Evolutionary conservation across 2,888 invertebrate species (phyloP), one percentile per base, ranked within the genome.

Genomic region (Lasioglossum vierecki): DNA sequence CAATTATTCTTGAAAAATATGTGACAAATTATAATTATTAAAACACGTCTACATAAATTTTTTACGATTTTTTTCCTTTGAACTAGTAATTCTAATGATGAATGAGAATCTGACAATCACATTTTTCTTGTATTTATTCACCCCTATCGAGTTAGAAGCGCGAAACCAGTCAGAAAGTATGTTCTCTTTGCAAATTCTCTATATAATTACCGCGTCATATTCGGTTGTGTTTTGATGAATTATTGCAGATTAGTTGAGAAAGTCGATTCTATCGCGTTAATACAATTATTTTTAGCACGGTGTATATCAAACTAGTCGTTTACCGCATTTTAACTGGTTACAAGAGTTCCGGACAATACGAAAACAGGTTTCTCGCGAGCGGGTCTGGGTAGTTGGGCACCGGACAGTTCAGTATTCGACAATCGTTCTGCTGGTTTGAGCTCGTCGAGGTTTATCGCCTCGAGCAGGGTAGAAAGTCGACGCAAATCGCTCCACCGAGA

Each of bases 291-390:
- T 35, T 35, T 66, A 35, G 66, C 66, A 35, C 9, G 3, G 66
- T 18, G 18, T 66, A 66, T 66, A 66, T 66, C 66, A 66, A 22
- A 35, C 35, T 35, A 63, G 63, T 63, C 63, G 35, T 66, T 72
- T n/a, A 53, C 35, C 44, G 39, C 18, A 46, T 41, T 77, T 73
- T 60, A 77, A 76, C 39, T 76, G 35, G 82, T 30, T 75, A 76
- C 57, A 82, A 78, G 71, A 89, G 79, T 84, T 70, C 79, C 57
- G 79, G 80, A 82, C 82, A 88, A 83, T 72, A 46, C 39, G 53
- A 74, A 85, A 90, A 90, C 90, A 85, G 90, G 89, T 90, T 90
- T 88, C 84, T 71, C 39, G 85, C 72, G 73, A 89, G 88, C 81
- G 83, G 89, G 35, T 66, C 87, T 53, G 53, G 53, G 53, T 53